phyloP scores from a whole-genome alignment of 30 jellyfish, hydroid and myxozoan species.

The Aurelia sp. region DNA sequence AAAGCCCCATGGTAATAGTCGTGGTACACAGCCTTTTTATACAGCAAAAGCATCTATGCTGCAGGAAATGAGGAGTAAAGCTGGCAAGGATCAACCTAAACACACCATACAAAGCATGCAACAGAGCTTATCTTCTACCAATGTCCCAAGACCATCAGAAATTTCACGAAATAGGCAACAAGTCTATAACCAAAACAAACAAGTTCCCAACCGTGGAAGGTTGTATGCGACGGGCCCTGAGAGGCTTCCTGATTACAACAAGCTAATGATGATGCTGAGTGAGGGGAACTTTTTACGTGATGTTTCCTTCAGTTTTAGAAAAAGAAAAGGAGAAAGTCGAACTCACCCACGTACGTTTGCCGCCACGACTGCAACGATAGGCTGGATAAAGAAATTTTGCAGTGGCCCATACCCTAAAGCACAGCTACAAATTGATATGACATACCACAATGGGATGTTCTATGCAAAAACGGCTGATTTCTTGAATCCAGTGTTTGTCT shows the following conservation, averaged over 20 bases:
- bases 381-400: slow-evolving; percentile 23
- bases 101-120: slow-evolving; percentile 31
- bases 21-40: slow-evolving; percentile 20
- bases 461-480: slow-evolving; percentile 20
- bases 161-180: slow-evolving; percentile 29
- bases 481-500: slow-evolving; percentile 35
- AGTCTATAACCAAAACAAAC: slow-evolving; percentile 41
- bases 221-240: slow-evolving; percentile 34
- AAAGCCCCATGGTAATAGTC: slow-evolving; percentile 36
- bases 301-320: slow-evolving; percentile 10
- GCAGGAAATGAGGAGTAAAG: slow-evolving; percentile 39
- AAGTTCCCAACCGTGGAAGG: slow-evolving; percentile 38
- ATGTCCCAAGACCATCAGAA: slow-evolving; percentile 28
- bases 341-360: slow-evolving; percentile 48
- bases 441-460: slow-evolving; percentile 39
- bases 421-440: slow-evolving; percentile 27
- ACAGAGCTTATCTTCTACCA: slow-evolving; percentile 21
- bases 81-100: slow-evolving; percentile 33
- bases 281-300: slow-evolving; percentile 29
- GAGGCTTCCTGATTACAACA: slow-evolving; percentile 31
- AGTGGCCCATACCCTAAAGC: slow-evolving; percentile 39
- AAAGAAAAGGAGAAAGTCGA: slow-evolving; percentile 17
- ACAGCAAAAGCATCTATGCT: slow-evolving; percentile 30
- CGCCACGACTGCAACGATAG: slow-evolving; percentile 21
- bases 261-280: slow-evolving; percentile 38